Evolutionary conservation across 1,140 invertebrate species (phyloP), one percentile per base, ranked within the genome.

Genomic region (Lepidurus arcticus): DNA sequence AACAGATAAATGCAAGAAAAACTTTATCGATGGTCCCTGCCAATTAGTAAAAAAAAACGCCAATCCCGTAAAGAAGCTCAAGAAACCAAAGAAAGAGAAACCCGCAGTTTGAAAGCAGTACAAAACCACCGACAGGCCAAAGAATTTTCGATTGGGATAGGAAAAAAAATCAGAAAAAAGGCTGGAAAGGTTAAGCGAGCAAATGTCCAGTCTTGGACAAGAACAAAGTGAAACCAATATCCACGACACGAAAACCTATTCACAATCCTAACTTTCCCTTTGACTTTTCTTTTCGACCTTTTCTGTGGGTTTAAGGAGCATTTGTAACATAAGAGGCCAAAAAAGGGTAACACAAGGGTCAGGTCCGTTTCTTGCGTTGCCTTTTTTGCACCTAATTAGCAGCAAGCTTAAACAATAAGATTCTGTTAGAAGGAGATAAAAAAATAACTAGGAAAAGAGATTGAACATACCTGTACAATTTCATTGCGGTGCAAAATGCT

Each of bases 401-500:
- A 34, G 3, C 3, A 34, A 34, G 34, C 34, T 34, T 4, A 34
- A 34, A 34, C 34, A 34, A 34, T 34, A 34, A 34, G 34, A 4
- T 1, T 34, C 34, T 34, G 3, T 34, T 34, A 34, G 34, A 34
- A 34, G 34, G 34, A 4, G 2, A 34, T 34, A 34, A 34, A 34
- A 34, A 34, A 34, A 75, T n/a, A 42, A 42, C 44, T 3, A 1
- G 47, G 0, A n/a, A 47, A 24, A 16, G 1, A 76, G 21, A 10
- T 26, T 42, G 16, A 21, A 83, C 84, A 83, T 86, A 92, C 91
- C 89, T 92, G 89, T 80, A 93, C 92, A 75, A 92, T 87, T 80
- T 90, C 90, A 42, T 88, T 90, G 83, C 86, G 88, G 82, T 92
- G 91, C n/a, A 94, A 86, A 81, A 94, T 94, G 65, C 90, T 89